phyloP scores from a whole-genome alignment of 2,797 vertebrate species.

The Myripristis murdjan region DNA sequence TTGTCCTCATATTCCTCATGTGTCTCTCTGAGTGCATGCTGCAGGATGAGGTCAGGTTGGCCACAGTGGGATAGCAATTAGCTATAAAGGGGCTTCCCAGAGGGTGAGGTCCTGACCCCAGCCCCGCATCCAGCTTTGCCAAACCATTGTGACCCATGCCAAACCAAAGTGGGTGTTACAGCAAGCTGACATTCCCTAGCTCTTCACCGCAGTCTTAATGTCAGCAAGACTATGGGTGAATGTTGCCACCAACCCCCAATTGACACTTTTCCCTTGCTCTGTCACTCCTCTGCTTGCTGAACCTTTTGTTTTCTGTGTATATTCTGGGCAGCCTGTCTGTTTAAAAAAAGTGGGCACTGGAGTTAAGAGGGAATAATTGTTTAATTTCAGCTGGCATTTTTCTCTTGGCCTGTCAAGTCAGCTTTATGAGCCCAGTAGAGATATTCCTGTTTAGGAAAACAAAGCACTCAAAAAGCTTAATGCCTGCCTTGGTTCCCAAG shows the following conservation, averaged over 20 bases:
- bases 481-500: slow-evolving; percentile 71
- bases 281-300: slow-evolving; percentile 44
- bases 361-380: slow-evolving; percentile 66
- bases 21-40: slow-evolving; percentile 12
- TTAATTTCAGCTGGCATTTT: slow-evolving; percentile 73
- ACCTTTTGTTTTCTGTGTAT: slow-evolving; percentile 55
- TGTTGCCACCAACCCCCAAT: slow-evolving; percentile 37
- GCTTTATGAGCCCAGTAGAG: slow-evolving; percentile 65
- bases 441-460: slow-evolving; percentile 78
- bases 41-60: slow-evolving; percentile 57
- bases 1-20: slow-evolving; percentile 5
- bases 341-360: slow-evolving; percentile 33
- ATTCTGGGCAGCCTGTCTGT: slow-evolving; percentile 32
- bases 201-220: slow-evolving; percentile 50
- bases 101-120: slow-evolving; percentile 56
- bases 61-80: slow-evolving; percentile 67
- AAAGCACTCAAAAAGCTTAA: slow-evolving; percentile 71
- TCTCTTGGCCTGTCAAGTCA: slow-evolving; percentile 68
- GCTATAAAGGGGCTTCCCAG: slow-evolving; percentile 71
- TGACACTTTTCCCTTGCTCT: slow-evolving; percentile 18
- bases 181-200: slow-evolving; percentile 58
- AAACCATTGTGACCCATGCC: slow-evolving; percentile 37
- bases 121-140: slow-evolving; percentile 52
- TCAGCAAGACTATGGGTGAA: slow-evolving; percentile 42
- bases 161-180: slow-evolving; percentile 60